A percentile compares a stretch with the other conserved stretches of the same genome.
These are phyloP conservation scores for Hanleya hanleyi DNA, from an alignment of 2,888 invertebrate genomes.

Conservation along the genomic window DNA sequence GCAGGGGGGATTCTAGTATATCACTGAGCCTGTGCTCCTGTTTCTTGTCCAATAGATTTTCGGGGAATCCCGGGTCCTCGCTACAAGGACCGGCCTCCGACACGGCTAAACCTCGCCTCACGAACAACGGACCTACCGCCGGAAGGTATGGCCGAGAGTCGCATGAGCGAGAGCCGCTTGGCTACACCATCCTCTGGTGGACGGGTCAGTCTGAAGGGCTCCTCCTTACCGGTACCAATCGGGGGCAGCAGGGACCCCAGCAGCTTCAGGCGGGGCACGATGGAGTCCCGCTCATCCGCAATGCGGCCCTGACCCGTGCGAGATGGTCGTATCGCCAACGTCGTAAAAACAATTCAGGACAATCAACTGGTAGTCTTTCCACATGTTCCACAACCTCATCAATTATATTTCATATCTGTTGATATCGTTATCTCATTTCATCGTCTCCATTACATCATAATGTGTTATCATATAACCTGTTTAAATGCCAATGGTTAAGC, in stretches of 20 bases:
- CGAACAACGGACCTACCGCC: constrained; percentile 49
- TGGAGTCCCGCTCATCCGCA: constrained; percentile 38
- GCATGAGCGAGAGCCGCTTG: constrained; percentile 60
- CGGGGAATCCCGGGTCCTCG: constrained; percentile 48
- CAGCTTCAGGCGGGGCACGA: constrained; percentile 56
- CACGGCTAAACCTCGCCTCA: constrained; percentile 51
- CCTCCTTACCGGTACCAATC: constrained; percentile 64
- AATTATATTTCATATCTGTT: too few relatives aligned
- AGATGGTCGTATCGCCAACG: constrained; percentile 25
- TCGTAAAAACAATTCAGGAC: constrained; percentile 18
- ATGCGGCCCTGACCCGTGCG: too few relatives aligned
- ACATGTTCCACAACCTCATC: too few relatives aligned
- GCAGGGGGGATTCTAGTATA: not conserved
- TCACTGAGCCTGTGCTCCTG: not conserved
- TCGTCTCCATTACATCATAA: too few relatives aligned
- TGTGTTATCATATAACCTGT: too few relatives aligned
- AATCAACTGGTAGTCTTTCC: too few relatives aligned
- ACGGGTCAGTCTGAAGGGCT: constrained; percentile 62
- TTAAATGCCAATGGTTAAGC: too few relatives aligned
- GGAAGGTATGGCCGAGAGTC: constrained; percentile 53
- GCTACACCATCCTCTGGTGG: constrained; percentile 68
- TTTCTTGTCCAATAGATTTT: constrained; percentile 41
- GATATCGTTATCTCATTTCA: too few relatives aligned
- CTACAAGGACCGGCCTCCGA: constrained; percentile 61
- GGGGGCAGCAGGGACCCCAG: constrained; percentile 56